Evolutionary conservation across 2,113 vertebrate genomes (phyloP).

Genomic region (Catharus bicknelli): DNA sequence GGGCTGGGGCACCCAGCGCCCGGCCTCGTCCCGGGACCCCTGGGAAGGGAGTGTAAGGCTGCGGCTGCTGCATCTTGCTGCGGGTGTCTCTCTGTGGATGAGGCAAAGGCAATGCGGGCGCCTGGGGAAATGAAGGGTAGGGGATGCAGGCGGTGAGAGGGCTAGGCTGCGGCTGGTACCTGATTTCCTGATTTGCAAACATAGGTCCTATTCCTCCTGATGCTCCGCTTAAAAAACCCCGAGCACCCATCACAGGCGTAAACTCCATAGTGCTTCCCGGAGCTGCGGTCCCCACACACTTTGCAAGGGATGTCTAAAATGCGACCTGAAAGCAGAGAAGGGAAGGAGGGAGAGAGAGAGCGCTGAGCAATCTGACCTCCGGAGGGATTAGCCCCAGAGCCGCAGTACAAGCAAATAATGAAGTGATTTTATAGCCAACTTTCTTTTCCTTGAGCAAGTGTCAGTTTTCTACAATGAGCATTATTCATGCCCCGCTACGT

Average conservation of each 20-base stretch:
- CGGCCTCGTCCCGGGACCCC: not conserved
- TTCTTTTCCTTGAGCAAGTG: constrained; percentile 77
- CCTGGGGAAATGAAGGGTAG: not conserved
- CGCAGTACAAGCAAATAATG: constrained; percentile 76
- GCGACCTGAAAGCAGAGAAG: constrained; percentile 81
- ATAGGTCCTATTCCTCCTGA: constrained; percentile 94
- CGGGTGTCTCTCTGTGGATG: not conserved
- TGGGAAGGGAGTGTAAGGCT: not conserved
- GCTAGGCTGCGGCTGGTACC: constrained; percentile 70
- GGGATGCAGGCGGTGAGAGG: not conserved
- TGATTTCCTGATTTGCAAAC: constrained; percentile 99
- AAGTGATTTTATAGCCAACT: constrained; percentile 79
- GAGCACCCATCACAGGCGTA: constrained; percentile 98
- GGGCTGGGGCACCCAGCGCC: not conserved
- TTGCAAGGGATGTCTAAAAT: constrained; percentile 98
- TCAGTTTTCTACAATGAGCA: constrained; percentile 78
- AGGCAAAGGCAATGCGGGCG: too few relatives aligned
- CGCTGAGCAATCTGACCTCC: constrained; percentile 72
- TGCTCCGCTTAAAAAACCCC: constrained; percentile 98
- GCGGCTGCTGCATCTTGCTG: not conserved
- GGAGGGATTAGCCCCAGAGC: constrained; percentile 70
- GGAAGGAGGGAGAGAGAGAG: not conserved
- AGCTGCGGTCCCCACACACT: constrained; percentile 97
- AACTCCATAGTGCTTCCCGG: constrained; percentile 97
- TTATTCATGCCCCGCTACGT: constrained; percentile 77